A percentile compares a stretch with the other conserved stretches of the same genome.
Conservation (phyloP, 2,888 invertebrate species). For the Mythimna ferrago region DNA sequence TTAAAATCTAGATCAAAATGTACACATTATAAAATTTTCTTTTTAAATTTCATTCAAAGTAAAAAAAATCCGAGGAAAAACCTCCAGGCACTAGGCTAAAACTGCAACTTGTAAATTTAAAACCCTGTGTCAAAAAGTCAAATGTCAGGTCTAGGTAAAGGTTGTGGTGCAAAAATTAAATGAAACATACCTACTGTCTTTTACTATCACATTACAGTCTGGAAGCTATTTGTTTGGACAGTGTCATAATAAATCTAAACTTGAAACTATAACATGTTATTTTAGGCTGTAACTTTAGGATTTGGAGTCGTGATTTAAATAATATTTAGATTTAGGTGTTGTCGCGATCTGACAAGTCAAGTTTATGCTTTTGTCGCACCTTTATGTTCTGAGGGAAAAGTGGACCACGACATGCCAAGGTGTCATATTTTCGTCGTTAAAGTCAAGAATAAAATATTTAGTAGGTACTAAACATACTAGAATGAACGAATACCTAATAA, state of each 20-base stretch:
- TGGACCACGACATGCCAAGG: not conserved
- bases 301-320: conserved; percentile 32
- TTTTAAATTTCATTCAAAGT: too few species aligned
- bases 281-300: conserved; percentile 33
- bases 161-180: not conserved
- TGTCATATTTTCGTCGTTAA: not conserved
- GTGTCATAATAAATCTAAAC: conserved; percentile 49
- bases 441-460: not conserved
- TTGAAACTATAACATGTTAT: conserved; percentile 41
- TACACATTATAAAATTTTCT: too few species aligned
- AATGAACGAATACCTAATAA: too few species aligned
- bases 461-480: not conserved
- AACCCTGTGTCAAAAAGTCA: too few species aligned
- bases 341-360: not conserved
- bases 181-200: not conserved
- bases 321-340: conserved; percentile 32
- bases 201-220: not conserved
- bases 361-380: conserved; percentile 27
- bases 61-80: too few species aligned
- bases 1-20: too few species aligned
- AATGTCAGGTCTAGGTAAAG: too few species aligned
- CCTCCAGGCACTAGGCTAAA: too few species aligned
- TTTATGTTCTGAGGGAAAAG: not conserved
- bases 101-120: too few species aligned
- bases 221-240: conserved; percentile 37